Evolutionary conservation across 2,797 vertebrate genomes (phyloP).

Genomic region (Rhinichthys osculus): DNA sequence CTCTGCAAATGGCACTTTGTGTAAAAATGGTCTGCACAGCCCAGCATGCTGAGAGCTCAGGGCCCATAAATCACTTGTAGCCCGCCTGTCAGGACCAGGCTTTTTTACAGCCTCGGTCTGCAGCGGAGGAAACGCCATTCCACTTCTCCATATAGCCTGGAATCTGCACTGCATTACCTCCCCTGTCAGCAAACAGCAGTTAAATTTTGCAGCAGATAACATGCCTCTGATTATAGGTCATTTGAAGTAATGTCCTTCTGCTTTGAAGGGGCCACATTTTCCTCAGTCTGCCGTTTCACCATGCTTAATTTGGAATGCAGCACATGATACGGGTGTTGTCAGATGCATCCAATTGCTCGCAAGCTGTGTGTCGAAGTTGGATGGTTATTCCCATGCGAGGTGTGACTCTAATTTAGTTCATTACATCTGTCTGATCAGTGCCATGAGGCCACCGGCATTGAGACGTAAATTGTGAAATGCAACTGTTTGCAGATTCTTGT

Average conservation of each 20-base stretch:
- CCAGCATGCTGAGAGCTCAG: conserved; percentile 56
- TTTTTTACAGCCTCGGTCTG: conserved; percentile 64
- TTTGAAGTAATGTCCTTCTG: conserved; percentile 55
- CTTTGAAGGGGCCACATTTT: conserved; percentile 55
- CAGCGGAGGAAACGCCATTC: conserved; percentile 58
- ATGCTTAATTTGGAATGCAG: conserved; percentile 64
- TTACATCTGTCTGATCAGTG: conserved; percentile 56
- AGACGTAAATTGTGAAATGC: conserved; percentile 49
- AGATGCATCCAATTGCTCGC: conserved; percentile 61
- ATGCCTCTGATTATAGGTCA: conserved; percentile 54
- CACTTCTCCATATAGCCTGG: conserved; percentile 59
- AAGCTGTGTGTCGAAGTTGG: conserved; percentile 57
- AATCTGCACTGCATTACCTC: conserved; percentile 60
- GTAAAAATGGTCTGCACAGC: conserved; percentile 64
- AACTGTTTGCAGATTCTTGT: conserved; percentile 43
- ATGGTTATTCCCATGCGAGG: conserved; percentile 48
- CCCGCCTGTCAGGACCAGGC: conserved; percentile 63
- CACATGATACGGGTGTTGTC: conserved; percentile 66
- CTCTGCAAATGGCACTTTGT: conserved; percentile 64
- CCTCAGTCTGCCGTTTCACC: conserved; percentile 53
- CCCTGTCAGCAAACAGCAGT: conserved; percentile 58
- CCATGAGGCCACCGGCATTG: conserved; percentile 32
- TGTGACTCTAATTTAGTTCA: conserved; percentile 61
- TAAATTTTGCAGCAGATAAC: conserved; percentile 56
- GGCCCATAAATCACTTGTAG: conserved; percentile 67